Conservation (phyloP, 30 jellyfish, hydroid and myxozoan species). For the Morbakka virulenta region DNA sequence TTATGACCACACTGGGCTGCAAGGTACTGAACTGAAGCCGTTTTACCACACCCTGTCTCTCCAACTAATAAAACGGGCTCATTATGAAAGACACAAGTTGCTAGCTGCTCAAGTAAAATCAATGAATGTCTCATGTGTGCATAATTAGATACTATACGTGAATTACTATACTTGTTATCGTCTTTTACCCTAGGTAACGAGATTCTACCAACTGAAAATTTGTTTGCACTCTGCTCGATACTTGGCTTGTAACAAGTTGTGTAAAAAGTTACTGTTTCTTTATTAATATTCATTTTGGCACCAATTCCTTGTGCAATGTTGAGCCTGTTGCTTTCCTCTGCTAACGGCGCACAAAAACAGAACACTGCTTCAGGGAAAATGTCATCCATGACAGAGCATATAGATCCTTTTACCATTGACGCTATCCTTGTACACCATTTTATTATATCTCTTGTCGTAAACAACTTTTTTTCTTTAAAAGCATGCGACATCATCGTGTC, state of each 20-base stretch:
- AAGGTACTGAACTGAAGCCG: slow-evolving; percentile 88
- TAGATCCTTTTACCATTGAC: slow-evolving; percentile 4
- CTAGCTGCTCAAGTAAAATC: slow-evolving; percentile 63
- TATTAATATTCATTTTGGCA: slow-evolving; percentile 68
- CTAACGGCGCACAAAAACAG: slow-evolving; percentile 78
- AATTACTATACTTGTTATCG: background rate
- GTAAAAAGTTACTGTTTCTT: slow-evolving; percentile 66
- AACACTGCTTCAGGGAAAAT: slow-evolving; percentile 77
- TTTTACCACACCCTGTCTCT: slow-evolving; percentile 99
- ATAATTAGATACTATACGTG: slow-evolving; percentile 10
- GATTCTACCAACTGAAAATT: slow-evolving; percentile 66
- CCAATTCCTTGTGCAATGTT: slow-evolving; percentile 69
- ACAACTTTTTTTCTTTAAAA: slow-evolving; percentile 36
- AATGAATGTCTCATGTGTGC: slow-evolving; percentile 82
- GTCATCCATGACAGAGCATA: slow-evolving; percentile 29
- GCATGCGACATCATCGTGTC: slow-evolving; percentile 47
- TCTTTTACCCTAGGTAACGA: slow-evolving; percentile 12
- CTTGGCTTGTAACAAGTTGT: slow-evolving; percentile 52
- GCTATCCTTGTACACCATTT: slow-evolving; percentile 79
- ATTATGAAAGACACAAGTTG: slow-evolving; percentile 65
- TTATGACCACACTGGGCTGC: slow-evolving; percentile 88
- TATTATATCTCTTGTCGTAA: slow-evolving; percentile 75
- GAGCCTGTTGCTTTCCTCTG: slow-evolving; percentile 28
- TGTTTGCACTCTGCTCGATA: slow-evolving; percentile 35
- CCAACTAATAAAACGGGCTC: slow-evolving; percentile 96